A percentile compares a stretch with the other conserved stretches of the same genome.
phyloP scores from a whole-genome alignment of 2,113 vertebrate genomes.

The Daboia siamensis region DNA sequence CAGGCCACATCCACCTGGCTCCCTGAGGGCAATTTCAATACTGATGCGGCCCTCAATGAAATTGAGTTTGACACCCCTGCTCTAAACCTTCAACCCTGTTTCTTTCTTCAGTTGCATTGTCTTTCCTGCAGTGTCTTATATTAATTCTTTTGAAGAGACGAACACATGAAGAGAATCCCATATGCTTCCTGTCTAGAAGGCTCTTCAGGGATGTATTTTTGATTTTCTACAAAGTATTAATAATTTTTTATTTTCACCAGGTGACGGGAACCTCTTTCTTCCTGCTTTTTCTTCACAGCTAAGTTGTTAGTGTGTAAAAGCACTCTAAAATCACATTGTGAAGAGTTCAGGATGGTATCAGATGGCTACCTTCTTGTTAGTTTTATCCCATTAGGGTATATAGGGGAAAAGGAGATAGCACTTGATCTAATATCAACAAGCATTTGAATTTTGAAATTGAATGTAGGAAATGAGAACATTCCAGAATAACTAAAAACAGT shows the following conservation, averaged over 20 bases:
- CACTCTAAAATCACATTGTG: constrained; percentile 46
- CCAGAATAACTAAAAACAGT: constrained; percentile 44
- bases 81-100: constrained; percentile 42
- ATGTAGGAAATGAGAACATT: constrained; percentile 19
- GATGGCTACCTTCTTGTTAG: constrained; percentile 58
- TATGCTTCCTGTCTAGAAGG: constrained; percentile 60
- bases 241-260: constrained; percentile 54
- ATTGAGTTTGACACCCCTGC: too few species aligned
- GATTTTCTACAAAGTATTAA: constrained; percentile 61
- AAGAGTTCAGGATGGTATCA: constrained; percentile 57
- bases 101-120: constrained; percentile 57
- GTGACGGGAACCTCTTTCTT: constrained; percentile 58
- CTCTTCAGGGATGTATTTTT: constrained; percentile 65
- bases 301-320: constrained; percentile 16
- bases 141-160: constrained; percentile 60
- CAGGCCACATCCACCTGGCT: too few species aligned
- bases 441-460: constrained; percentile 45
- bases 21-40: too few species aligned
- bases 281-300: constrained; percentile 61
- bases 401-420: constrained; percentile 26
- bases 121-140: constrained; percentile 52
- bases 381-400: constrained; percentile 49
- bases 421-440: constrained; percentile 48
- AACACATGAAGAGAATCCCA: constrained; percentile 63
- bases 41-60: too few species aligned